A percentile compares a stretch with the other conserved stretches of the same genome.
These are phyloP conservation scores for Sternotherus odoratus DNA, from an alignment of 2,797 vertebrate species.

Conservation along the genomic window DNA sequence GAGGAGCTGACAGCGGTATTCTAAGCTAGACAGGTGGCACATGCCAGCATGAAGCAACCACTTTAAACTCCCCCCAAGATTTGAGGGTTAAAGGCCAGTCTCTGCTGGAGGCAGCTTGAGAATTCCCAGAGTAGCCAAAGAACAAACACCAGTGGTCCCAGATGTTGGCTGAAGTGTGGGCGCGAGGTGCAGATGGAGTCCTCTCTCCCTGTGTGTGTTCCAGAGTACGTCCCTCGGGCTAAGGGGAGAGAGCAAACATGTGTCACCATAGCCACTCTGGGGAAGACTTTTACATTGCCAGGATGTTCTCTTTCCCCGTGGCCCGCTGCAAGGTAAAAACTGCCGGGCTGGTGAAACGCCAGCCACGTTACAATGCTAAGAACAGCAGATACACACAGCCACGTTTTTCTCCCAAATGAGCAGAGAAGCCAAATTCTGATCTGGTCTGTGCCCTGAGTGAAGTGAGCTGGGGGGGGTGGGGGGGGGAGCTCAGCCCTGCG, in stretches of 20 bases:
- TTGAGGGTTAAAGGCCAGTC: background rate
- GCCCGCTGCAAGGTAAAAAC: background rate
- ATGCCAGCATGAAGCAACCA: background rate
- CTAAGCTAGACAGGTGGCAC: background rate
- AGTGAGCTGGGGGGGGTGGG: background rate
- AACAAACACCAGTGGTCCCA: background rate
- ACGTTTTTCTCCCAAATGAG: background rate
- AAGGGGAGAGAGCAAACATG: background rate
- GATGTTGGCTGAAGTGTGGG: background rate
- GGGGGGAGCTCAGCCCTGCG: background rate
- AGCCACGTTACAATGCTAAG: background rate
- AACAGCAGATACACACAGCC: background rate
- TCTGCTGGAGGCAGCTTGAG: background rate
- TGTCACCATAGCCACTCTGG: no score
- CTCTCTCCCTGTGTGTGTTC: background rate
- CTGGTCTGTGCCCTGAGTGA: accelerated
- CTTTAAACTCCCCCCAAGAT: background rate
- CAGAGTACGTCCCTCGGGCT: background rate
- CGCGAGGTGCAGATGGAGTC: background rate
- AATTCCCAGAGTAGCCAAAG: background rate
- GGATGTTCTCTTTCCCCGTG: background rate
- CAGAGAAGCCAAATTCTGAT: background rate
- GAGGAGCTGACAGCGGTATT: background rate
- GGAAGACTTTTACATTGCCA: background rate
- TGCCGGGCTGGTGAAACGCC: background rate